A percentile compares a stretch with the other conserved stretches of the same genome.
phyloP scores from a whole-genome alignment of 2,888 invertebrate species.

The Rhimphoctona megacephalus region DNA sequence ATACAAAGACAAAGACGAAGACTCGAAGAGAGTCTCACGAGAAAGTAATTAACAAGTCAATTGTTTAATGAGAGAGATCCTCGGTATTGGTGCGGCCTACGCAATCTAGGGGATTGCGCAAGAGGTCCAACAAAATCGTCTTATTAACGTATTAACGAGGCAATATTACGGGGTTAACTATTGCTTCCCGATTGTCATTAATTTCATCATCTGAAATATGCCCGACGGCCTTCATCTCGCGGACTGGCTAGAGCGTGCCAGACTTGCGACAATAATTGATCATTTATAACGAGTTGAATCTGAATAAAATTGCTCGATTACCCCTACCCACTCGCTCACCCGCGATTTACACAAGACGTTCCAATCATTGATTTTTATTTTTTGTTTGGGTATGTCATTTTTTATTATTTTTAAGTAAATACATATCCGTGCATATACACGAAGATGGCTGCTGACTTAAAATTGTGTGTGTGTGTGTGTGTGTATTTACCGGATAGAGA shows the following conservation, averaged over 20 bases:
- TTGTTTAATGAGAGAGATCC: constrained; percentile 74
- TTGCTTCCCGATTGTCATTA: constrained; percentile 75
- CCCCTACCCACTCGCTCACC: neutral
- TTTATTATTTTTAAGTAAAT: too few relatives aligned
- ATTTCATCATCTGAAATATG: constrained; percentile 67
- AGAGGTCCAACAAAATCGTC: constrained; percentile 70
- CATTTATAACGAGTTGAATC: constrained; percentile 27
- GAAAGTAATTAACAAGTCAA: constrained; percentile 78
- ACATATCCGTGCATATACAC: too few relatives aligned
- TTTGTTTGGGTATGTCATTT: too few relatives aligned
- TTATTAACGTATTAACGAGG: constrained; percentile 79
- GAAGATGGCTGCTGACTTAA: too few relatives aligned
- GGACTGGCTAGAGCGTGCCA: constrained; percentile 15
- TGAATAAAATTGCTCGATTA: constrained; percentile 14
- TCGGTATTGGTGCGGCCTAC: constrained; percentile 68
- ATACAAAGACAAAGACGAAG: constrained; percentile 35
- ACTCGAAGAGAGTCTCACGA: constrained; percentile 30
- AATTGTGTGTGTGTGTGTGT: too few relatives aligned
- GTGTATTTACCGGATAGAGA: too few relatives aligned
- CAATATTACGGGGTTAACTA: constrained; percentile 81
- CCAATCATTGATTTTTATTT: too few relatives aligned
- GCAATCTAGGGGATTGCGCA: neutral
- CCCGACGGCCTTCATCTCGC: constrained; percentile 45
- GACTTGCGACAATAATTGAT: constrained; percentile 33
- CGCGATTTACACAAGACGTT: neutral